phyloP scores from a whole-genome alignment of 2,797 vertebrate genomes.

The Enteromius radiatus region DNA sequence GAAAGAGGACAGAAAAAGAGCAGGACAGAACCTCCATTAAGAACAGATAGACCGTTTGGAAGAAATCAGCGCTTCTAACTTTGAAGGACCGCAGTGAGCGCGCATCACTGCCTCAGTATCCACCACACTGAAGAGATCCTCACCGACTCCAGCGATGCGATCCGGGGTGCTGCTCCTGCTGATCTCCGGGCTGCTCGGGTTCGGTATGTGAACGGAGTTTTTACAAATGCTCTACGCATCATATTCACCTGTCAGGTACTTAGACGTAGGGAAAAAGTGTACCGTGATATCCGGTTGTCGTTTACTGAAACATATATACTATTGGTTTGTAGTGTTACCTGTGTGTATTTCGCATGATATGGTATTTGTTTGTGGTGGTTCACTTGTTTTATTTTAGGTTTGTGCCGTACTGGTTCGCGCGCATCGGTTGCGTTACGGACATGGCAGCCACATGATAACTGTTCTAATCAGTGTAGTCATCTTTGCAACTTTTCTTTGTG shows the following conservation, averaged over 20 bases:
- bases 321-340: background rate
- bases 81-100: constrained; percentile 41
- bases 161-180: constrained; percentile 52
- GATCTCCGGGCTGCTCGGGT: constrained; percentile 59
- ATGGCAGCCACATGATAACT: background rate
- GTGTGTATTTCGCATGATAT: background rate
- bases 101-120: background rate
- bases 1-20: background rate
- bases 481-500: background rate
- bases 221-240: background rate
- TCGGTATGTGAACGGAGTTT: constrained; percentile 61
- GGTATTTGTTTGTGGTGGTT: background rate
- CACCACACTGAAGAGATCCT: constrained; percentile 4
- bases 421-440: background rate
- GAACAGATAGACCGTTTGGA: background rate
- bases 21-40: background rate
- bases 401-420: background rate
- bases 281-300: background rate
- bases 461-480: background rate
- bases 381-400: background rate
- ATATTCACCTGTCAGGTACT: constrained; percentile 33
- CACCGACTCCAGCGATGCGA: constrained; percentile 57
- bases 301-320: background rate
- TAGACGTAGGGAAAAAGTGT: background rate
- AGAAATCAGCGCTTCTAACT: constrained; percentile 32